Evolutionary conservation across 2,888 invertebrate species (phyloP).

Genomic region (Flexamia atlantica): DNA sequence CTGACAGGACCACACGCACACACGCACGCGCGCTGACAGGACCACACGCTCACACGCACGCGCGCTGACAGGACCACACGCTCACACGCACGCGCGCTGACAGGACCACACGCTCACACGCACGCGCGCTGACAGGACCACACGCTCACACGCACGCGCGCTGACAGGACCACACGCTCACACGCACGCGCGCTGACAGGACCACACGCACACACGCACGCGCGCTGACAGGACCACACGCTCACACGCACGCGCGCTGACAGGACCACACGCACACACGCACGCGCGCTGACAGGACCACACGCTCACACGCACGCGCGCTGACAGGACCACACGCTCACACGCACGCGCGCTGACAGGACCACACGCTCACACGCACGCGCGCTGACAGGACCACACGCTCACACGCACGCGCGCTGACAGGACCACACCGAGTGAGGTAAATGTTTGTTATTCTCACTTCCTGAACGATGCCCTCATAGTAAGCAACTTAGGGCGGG

Average conservation of each 20-base stretch:
- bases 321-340: background rate
- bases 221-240: background rate
- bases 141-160: background rate
- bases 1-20: background rate
- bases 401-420: background rate
- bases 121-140: background rate
- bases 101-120: background rate
- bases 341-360: background rate
- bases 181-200: background rate
- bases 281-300: background rate
- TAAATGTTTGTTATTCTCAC: too few species aligned
- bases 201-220: background rate
- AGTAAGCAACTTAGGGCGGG: too few species aligned
- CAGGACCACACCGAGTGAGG: background rate
- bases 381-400: background rate
- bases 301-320: background rate
- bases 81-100: background rate
- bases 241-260: background rate
- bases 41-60: background rate
- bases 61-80: background rate
- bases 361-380: background rate
- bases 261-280: background rate
- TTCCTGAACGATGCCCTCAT: too few species aligned
- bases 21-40: background rate
- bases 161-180: background rate